Base-by-base conservation (phyloP, 2,113 vertebrate species). In the Cyanoderma ruficeps region DNA sequence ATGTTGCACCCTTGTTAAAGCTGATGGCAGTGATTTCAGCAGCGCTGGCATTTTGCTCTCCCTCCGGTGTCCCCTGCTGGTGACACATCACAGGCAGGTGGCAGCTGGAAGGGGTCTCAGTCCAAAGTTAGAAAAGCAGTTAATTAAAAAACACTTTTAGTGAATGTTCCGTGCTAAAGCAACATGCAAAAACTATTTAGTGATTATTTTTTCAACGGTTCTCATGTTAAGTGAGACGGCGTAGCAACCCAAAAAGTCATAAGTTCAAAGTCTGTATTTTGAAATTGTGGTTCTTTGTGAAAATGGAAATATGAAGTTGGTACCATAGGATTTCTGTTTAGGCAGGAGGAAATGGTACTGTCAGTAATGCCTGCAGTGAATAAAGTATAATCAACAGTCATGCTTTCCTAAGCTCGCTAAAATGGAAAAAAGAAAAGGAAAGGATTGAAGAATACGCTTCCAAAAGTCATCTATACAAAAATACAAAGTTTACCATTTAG, bases 321-420 rank as follows among this genome's bases (percentile, higher is more conserved):
- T 63, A 79, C n/a, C 13, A 82, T 64, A 90, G 67, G 79, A 94
- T 94, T 93, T 89, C 37, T 95, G 7, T 91, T 93, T 89, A 92
- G 59, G 77, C n/a, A 82, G 90, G 47, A 87, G 19, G 18, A 96
- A 95, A 94, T 59, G n/a, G 88, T 94, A 60, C 72, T 33, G 81
- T 71, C 53, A 87, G 44, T 53, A 81, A 60, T 19, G 50, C 57
- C 78, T 96, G 61, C 46, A 90, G 75, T 76, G 44, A 88, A 95
- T 61, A 86, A 95, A 90, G n/a, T 55, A 71, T 47, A 94, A 96
- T 93, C 70, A 92, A 91, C 33, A 78, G 56, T 94, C 31, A 41
- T 78, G 60, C 63, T 94, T 96, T 95, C 77, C 59, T 69, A 94
- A 97, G 65, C 67, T 94, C 87, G 8, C 77, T 89, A 60, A 80